phyloP scores from a whole-genome alignment of 2,888 invertebrate species.

The Chrysolina americana region DNA sequence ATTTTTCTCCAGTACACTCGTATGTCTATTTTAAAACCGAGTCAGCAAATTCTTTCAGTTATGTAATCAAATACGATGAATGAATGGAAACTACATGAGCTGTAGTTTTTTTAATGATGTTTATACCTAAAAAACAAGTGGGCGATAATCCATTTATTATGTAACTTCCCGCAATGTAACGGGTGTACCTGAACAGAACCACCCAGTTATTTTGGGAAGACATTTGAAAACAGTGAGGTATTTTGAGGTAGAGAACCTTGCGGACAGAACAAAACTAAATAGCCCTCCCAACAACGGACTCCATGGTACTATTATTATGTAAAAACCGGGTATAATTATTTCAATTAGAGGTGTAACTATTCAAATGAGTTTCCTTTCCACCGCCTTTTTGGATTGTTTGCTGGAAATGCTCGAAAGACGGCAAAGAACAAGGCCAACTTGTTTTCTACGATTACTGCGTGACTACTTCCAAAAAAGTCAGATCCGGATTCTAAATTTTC shows the following conservation, averaged over 20 bases:
- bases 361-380: slow-evolving; percentile 7
- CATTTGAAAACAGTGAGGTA: not conserved
- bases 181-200: not conserved
- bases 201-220: not conserved
- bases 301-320: too few relatives aligned
- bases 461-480: not conserved
- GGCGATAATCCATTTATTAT: slow-evolving; percentile 1
- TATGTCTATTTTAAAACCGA: slow-evolving; percentile 8
- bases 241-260: not conserved
- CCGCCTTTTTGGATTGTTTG: slow-evolving; percentile 9
- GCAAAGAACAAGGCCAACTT: slow-evolving; percentile 1
- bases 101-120: slow-evolving; percentile 20
- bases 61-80: slow-evolving; percentile 21
- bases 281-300: too few relatives aligned
- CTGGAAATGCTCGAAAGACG: not conserved
- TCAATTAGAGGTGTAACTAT: not conserved
- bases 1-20: not conserved
- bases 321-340: not conserved
- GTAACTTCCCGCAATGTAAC: not conserved
- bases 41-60: slow-evolving; percentile 20
- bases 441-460: not conserved
- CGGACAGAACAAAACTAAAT: too few relatives aligned
- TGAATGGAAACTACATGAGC: slow-evolving; percentile 14
- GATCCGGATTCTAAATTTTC: not conserved
- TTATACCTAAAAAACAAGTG: slow-evolving; percentile 10